Percentiles rank a stretch among this genome's conserved stretches.
These are phyloP conservation scores for Boulengerochromis microlepis DNA, from an alignment of 2,113 vertebrate genomes.

Conservation along the genomic window DNA sequence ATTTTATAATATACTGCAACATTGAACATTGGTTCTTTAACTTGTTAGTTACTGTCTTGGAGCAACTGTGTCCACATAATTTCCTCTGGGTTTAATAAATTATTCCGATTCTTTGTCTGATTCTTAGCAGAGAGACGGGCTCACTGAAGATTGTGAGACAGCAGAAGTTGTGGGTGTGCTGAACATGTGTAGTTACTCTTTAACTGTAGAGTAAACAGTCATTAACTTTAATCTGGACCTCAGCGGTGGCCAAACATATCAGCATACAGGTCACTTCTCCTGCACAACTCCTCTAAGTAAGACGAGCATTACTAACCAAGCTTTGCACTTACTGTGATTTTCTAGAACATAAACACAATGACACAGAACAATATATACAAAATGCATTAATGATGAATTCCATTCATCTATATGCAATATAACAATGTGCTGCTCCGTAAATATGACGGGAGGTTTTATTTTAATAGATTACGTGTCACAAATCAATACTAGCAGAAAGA, in stretches of 20 bases:
- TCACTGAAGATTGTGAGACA: not conserved
- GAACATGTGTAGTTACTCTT: slow-evolving; percentile 31
- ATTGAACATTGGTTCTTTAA: not conserved
- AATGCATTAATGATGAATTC: not conserved
- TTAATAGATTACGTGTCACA: not conserved
- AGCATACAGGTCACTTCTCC: not conserved
- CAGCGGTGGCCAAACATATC: not conserved
- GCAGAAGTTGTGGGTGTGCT: not conserved
- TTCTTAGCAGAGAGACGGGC: not conserved
- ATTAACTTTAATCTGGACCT: not conserved
- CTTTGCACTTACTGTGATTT: not conserved
- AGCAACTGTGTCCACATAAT: not conserved
- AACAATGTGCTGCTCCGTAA: not conserved
- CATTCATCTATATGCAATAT: not conserved
- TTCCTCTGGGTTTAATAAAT: not conserved
- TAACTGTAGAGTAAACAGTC: slow-evolving; percentile 44
- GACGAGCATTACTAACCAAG: not conserved
- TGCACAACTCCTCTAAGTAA: not conserved
- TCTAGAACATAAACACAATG: not conserved
- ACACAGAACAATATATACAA: not conserved
- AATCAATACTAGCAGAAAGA: not conserved
- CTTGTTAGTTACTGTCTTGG: not conserved
- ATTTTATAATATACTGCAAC: not conserved
- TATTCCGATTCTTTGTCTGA: not conserved
- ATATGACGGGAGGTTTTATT: not conserved